phyloP scores from a whole-genome alignment of 37 sponge, comb jelly and placozoan species.

The Haliclona indistincta region DNA sequence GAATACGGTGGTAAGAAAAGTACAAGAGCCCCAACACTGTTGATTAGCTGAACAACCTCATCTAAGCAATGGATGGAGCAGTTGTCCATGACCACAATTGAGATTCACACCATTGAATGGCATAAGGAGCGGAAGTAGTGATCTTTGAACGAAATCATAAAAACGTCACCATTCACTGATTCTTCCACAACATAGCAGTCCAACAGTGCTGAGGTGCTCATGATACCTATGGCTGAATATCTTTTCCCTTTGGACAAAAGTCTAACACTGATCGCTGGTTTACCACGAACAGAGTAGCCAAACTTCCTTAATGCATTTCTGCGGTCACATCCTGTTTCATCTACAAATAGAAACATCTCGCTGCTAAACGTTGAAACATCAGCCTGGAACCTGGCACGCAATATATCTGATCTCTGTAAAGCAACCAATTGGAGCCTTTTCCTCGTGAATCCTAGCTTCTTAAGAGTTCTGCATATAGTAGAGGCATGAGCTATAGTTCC shows the following conservation, averaged over 20 bases:
- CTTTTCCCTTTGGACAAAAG: too few species aligned
- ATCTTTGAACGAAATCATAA: conserved; percentile 10
- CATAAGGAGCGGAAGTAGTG: conserved; percentile 3
- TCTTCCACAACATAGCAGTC: conserved; percentile 13
- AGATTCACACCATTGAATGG: conserved; percentile 12
- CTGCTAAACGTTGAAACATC: background rate
- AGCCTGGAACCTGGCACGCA: conserved; percentile 5
- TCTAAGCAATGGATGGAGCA: too few species aligned
- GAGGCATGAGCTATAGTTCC: background rate
- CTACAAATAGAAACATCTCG: conserved; percentile 1
- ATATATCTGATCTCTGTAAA: background rate
- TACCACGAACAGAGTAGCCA: too few species aligned
- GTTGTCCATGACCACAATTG: too few species aligned
- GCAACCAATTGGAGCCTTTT: conserved; percentile 7
- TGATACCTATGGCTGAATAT: too few species aligned
- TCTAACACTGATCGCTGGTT: background rate
- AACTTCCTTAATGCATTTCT: background rate
- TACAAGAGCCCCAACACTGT: too few species aligned
- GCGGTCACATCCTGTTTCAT: conserved; percentile 13
- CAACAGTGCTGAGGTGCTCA: too few species aligned
- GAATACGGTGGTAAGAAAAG: too few species aligned
- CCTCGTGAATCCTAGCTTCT: conserved; percentile 2
- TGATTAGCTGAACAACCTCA: too few species aligned
- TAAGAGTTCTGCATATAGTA: conserved; percentile 4
- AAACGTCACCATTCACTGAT: conserved; percentile 8